A percentile compares a stretch with the other conserved stretches of the same genome.
These are phyloP conservation scores for Synanthedon formicaeformis DNA, from an alignment of 2,888 invertebrate genomes.

Conservation along the genomic window DNA sequence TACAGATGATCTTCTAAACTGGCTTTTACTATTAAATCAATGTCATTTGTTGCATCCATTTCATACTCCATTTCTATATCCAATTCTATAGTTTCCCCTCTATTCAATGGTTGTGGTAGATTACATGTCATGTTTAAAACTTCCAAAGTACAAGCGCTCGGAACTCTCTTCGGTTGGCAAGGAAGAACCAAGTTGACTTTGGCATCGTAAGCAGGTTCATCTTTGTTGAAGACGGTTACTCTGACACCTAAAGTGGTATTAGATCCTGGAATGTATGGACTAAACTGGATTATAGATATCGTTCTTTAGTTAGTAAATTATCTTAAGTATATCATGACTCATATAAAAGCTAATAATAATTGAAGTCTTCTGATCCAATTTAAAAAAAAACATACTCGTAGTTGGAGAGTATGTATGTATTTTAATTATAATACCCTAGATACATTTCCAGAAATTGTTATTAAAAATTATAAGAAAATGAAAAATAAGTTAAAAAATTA, in stretches of 20 bases:
- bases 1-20: constrained; percentile 33
- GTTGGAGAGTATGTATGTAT: too few species aligned
- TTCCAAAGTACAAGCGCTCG: constrained; percentile 37
- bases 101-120: constrained; percentile 39
- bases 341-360: too few species aligned
- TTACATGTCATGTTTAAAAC: constrained; percentile 34
- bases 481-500: too few species aligned
- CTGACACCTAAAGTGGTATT: constrained; percentile 35
- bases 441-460: too few species aligned
- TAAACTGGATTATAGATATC: constrained; percentile 13
- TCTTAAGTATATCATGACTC: too few species aligned
- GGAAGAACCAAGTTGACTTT: constrained; percentile 38
- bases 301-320: neutral
- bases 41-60: constrained; percentile 19
- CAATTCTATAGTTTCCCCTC: constrained; percentile 31
- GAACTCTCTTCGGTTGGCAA: constrained; percentile 37
- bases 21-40: constrained; percentile 24
- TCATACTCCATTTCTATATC: constrained; percentile 49
- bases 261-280: constrained; percentile 44
- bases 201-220: constrained; percentile 55
- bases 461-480: too few species aligned
- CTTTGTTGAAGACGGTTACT: constrained; percentile 36
- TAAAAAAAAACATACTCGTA: too few species aligned
- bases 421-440: too few species aligned
- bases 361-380: too few species aligned